Evolutionary conservation across 2,113 vertebrate genomes (phyloP), one percentile per base, ranked within the genome.

Genomic region (Ancistrus triradiatus): DNA sequence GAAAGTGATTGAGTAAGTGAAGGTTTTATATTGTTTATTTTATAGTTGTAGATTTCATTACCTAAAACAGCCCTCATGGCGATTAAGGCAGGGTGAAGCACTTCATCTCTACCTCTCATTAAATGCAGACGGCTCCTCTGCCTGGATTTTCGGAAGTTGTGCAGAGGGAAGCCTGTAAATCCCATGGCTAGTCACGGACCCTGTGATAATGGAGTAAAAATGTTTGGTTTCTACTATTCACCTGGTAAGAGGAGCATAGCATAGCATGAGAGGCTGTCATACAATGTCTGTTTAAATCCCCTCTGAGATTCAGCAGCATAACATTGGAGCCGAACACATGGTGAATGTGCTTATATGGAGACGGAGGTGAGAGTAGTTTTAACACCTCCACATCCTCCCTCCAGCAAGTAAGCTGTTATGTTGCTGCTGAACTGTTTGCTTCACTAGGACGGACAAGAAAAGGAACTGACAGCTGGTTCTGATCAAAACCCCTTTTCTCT

Each of bases 381-480:
- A 80, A 47, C 74, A 53, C 40, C 60, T 60, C 49, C 22, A 53
- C 62, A 56, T 47, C 25, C 61, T 67, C 56, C 42, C 31, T 8
- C 4, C 48, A 71, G 42, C 43, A 63, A 72, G 65, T 56, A 68
- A 56, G 14, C 52, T 43, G 52, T 70, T 76, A 75, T 75, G 69
- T 50, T 46, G 22, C 18, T 57, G 28, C 57, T 60, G 66, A 58
- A 79, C 74, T 64, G 66, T 59, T 60, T 60, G 48, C 75, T 72
- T 77, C 73, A 59, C 59, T 72, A 56, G 77, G 69, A 77, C 19
- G 69, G 59, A 65, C 69, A 76, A 79, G 77, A 69, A 56, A 81
- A 61, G 70, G 75, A 73, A 78, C 73, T 76, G 86, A 83, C 84
- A 87, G 83, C 85, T 82, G 82, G 78, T 80, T 74, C 76, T 81